phyloP scores from a whole-genome alignment of 2,888 invertebrate species.

The Poecilobothrus nobilitatus region DNA sequence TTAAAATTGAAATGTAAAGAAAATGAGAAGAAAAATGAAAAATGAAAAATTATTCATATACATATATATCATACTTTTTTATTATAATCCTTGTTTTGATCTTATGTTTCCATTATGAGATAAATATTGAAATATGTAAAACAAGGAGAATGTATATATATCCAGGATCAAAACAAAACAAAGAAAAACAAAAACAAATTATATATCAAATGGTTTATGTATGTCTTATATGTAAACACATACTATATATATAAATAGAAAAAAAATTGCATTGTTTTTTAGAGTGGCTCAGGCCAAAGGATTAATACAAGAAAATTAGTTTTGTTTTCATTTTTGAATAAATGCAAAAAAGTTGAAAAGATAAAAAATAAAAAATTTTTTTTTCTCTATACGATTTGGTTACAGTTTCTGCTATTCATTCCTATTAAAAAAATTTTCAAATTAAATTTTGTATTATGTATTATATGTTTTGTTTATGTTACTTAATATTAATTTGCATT shows the following conservation, averaged over 20 bases:
- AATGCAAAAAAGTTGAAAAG: too few species aligned
- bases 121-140: neutral
- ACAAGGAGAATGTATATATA: neutral
- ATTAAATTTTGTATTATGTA: too few species aligned
- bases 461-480: too few species aligned
- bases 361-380: too few species aligned
- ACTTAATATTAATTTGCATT: too few species aligned
- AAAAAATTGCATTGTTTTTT: neutral
- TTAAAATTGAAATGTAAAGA: neutral
- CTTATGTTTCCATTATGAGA: neutral
- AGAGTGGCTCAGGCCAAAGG: neutral
- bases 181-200: neutral
- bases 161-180: neutral
- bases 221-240: too few species aligned
- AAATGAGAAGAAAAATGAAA: neutral
- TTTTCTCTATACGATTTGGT: too few species aligned
- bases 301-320: neutral
- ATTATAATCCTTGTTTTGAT: neutral
- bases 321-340: too few species aligned
- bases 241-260: neutral
- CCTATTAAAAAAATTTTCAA: too few species aligned
- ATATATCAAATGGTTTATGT: neutral
- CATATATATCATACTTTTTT: constrained; percentile 1
- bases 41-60: neutral
- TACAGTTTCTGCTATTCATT: too few species aligned